phyloP scores from a whole-genome alignment of 2,888 invertebrate genomes.

The Drosophila hamatofila region DNA sequence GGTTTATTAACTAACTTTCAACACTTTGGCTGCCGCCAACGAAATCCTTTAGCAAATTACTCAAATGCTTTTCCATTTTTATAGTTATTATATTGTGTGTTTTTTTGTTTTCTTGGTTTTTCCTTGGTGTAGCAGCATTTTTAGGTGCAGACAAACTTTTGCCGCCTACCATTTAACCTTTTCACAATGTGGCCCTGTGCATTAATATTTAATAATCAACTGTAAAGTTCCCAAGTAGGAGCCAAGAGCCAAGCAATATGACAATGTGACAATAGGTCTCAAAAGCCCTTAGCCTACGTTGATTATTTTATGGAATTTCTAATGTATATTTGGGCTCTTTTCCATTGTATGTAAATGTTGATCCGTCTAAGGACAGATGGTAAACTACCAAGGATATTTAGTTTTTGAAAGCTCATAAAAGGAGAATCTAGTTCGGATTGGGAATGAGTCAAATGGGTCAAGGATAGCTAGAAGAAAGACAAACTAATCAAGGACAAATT shows the following conservation, averaged over 20 bases:
- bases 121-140: neutral
- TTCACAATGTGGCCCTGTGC: conserved; percentile 12
- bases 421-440: too few relatives aligned
- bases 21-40: conserved; percentile 8
- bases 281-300: neutral
- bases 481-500: neutral
- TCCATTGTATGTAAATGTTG: conserved; percentile 43
- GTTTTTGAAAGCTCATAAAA: neutral
- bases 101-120: neutral
- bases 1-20: conserved; percentile 23
- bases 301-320: conserved; percentile 58
- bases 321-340: conserved; percentile 46
- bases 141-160: conserved; percentile 45
- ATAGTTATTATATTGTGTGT: neutral
- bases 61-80: conserved; percentile 16
- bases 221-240: conserved; percentile 66
- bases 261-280: neutral
- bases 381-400: conserved; percentile 15
- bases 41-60: conserved; percentile 12
- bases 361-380: conserved; percentile 25
- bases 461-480: neutral
- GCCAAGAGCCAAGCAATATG: neutral
- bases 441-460: conserved; percentile 4
- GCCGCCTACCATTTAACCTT: conserved; percentile 24
- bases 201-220: conserved; percentile 70